Conservation (phyloP, 23 tunicate species). For the Halocynthia roretzi region DNA sequence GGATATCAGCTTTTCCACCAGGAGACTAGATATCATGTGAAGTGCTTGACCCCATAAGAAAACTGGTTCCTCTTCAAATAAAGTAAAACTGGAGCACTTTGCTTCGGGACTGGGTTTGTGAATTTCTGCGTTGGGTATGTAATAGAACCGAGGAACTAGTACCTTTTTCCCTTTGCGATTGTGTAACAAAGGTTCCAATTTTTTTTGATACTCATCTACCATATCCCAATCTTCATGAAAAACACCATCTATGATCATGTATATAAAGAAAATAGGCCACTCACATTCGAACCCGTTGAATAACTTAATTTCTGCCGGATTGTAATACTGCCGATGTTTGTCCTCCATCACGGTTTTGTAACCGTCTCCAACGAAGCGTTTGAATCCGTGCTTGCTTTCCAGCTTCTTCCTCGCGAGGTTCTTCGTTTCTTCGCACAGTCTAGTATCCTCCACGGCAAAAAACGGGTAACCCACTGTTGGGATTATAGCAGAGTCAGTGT, state of each 20-base stretch:
- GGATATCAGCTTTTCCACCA: conserved; percentile 41
- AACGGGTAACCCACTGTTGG: conserved; percentile 78
- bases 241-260: conserved; percentile 51
- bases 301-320: conserved; percentile 70
- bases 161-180: conserved; percentile 2
- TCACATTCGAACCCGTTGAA: conserved; percentile 79
- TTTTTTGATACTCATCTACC: conserved; percentile 39
- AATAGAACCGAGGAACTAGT: conserved; percentile 68
- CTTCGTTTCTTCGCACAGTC: conserved; percentile 30
- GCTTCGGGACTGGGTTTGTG: conserved; percentile 18
- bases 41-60: conserved; percentile 87
- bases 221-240: conserved; percentile 28
- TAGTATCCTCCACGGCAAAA: conserved; percentile 62
- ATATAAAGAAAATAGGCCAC: conserved; percentile 89
- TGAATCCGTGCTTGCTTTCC: conserved; percentile 65
- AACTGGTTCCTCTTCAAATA: conserved; percentile 45
- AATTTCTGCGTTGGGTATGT: conserved; percentile 43
- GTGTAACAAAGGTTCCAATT: conserved; percentile 37
- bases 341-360: conserved; percentile 71
- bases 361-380: conserved; percentile 83
- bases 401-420: conserved; percentile 17
- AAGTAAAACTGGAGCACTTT: conserved; percentile 36
- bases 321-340: conserved; percentile 42
- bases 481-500: conserved; percentile 49
- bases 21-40: conserved; percentile 41